Percentiles rank a stretch among this genome's conserved stretches.
Evolutionary conservation across 2,888 invertebrate species (phyloP).

Genomic region (Phortica magna): DNA sequence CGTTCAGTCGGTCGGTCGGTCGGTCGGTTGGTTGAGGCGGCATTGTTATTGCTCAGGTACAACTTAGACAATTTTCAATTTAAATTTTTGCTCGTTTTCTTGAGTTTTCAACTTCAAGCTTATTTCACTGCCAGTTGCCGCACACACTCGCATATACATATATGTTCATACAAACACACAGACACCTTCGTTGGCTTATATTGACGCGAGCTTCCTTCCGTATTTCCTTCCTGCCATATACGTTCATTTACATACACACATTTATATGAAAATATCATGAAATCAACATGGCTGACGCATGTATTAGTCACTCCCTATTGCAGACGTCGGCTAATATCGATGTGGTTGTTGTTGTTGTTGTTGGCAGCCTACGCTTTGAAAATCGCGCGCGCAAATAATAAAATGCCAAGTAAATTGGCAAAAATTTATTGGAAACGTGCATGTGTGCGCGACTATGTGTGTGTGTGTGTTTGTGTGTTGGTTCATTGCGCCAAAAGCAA

Average conservation of each 20-base stretch:
- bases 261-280: too few relatives aligned
- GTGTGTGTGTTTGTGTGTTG: slow-evolving; percentile 1
- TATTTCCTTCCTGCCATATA: slow-evolving; percentile 67
- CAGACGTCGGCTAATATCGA: too few relatives aligned
- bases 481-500: neutral
- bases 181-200: slow-evolving; percentile 46
- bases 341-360: too few relatives aligned
- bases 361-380: too few relatives aligned
- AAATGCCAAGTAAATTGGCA: slow-evolving; percentile 63
- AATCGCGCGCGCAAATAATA: slow-evolving; percentile 29
- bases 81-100: slow-evolving; percentile 63
- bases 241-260: slow-evolving; percentile 69
- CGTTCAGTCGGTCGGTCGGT: neutral
- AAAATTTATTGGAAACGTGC: slow-evolving; percentile 63
- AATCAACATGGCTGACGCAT: too few relatives aligned
- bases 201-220: slow-evolving; percentile 63
- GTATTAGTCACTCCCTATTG: too few relatives aligned
- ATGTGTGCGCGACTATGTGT: slow-evolving; percentile 26
- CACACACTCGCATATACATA: slow-evolving; percentile 27
- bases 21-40: neutral
- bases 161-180: slow-evolving; percentile 38
- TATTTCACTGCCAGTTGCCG: slow-evolving; percentile 41
- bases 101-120: slow-evolving; percentile 40
- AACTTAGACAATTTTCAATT: slow-evolving; percentile 66
- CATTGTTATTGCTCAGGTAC: slow-evolving; percentile 51